Percentiles rank a stretch among this genome's conserved stretches.
Evolutionary conservation across 2,113 vertebrate species (phyloP).

Genomic region (Thymallus thymallus): DNA sequence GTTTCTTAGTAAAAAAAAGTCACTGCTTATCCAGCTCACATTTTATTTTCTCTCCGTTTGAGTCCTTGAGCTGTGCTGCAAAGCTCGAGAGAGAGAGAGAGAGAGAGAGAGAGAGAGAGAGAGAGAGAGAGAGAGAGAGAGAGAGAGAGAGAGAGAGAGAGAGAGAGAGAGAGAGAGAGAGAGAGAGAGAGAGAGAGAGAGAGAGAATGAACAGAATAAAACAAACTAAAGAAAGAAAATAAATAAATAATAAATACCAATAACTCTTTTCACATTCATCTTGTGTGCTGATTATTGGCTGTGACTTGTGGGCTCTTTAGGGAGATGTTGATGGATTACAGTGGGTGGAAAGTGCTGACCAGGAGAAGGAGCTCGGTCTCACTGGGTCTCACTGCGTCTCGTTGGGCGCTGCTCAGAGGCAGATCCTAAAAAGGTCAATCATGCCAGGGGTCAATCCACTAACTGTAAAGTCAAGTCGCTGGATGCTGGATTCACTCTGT

Average conservation of each 20-base stretch:
- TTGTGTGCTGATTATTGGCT: conserved; percentile 28
- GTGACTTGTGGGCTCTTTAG: conserved; percentile 11
- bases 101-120: no score
- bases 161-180: conserved; percentile 8
- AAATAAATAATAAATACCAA: not conserved
- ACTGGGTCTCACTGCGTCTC: not conserved
- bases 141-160: no score
- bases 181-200: not conserved
- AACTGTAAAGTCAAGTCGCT: no score
- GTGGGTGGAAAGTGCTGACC: conserved; percentile 47
- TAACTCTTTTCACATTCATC: conserved; percentile 21
- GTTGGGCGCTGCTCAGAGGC: not conserved
- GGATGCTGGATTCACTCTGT: no score
- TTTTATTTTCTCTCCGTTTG: not conserved
- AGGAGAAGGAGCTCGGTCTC: conserved; percentile 7
- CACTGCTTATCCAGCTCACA: not conserved
- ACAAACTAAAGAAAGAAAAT: not conserved
- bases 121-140: no score
- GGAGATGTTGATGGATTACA: conserved; percentile 31
- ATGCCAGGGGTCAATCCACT: not conserved
- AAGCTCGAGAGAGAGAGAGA: not conserved
- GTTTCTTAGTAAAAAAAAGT: not conserved
- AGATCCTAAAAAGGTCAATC: conserved; percentile 23
- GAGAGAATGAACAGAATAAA: not conserved
- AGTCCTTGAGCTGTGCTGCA: conserved; percentile 20